Evolutionary conservation across 2,797 vertebrate genomes (phyloP).

Genomic region (Bradypodion ventrale): DNA sequence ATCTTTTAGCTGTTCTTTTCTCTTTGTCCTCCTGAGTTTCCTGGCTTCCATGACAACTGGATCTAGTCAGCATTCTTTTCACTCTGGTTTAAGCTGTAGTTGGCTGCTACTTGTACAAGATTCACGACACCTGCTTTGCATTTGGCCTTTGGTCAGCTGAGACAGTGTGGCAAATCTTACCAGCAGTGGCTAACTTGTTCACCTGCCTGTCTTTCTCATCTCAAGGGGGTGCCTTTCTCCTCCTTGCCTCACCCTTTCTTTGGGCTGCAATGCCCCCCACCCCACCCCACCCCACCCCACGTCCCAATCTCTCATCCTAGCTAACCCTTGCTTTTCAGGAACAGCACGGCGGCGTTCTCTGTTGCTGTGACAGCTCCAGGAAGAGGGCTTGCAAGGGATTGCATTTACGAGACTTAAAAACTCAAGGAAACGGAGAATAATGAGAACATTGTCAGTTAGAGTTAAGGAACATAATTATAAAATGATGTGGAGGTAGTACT

Average conservation of each 20-base stretch:
- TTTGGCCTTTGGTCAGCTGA: neutral
- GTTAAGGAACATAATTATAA: no score
- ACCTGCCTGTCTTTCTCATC: no score
- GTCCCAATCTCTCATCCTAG: neutral
- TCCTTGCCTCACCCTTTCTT: neutral
- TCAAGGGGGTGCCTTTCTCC: neutral
- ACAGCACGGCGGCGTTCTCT: conserved; percentile 28
- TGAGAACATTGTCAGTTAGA: no score
- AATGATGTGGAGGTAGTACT: no score
- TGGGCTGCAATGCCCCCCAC: conserved; percentile 3
- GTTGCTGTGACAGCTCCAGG: conserved; percentile 8
- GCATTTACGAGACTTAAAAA: no score
- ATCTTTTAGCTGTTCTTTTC: conserved; percentile 4
- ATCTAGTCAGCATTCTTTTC: neutral
- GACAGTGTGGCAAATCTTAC: neutral
- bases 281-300: no score
- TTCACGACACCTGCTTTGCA: conserved; percentile 13
- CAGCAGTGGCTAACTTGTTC: neutral
- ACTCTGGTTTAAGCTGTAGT: neutral
- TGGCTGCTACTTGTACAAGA: neutral
- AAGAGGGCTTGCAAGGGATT: neutral
- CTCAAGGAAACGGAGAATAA: no score
- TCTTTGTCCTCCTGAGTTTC: neutral
- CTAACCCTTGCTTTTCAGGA: conserved; percentile 1
- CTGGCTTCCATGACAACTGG: neutral